A percentile compares a stretch with the other conserved stretches of the same genome.
Evolutionary conservation across 2,888 invertebrate species (phyloP).

Genomic region (Nephrotoma flavescens): DNA sequence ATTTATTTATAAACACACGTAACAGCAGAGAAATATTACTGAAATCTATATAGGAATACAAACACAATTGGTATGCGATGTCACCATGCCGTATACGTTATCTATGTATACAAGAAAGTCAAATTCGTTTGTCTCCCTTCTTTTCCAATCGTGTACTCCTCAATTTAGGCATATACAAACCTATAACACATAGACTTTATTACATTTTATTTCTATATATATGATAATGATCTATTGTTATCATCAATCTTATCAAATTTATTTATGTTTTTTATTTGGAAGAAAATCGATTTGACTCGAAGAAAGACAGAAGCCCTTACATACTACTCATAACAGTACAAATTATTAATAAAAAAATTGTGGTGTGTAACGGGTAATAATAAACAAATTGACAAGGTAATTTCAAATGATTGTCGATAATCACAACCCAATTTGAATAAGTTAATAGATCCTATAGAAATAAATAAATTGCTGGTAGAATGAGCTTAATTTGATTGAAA

Average conservation of each 20-base stretch:
- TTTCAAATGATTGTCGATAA: neutral
- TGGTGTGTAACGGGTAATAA: neutral
- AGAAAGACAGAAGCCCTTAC: neutral
- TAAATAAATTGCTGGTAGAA: neutral
- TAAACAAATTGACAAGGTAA: neutral
- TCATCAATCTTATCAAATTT: neutral
- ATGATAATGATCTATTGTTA: neutral
- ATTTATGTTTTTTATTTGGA: neutral
- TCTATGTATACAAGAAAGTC: neutral
- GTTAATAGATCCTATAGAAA: neutral
- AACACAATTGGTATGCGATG: neutral
- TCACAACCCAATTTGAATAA: neutral
- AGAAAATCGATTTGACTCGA: neutral
- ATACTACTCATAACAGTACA: neutral
- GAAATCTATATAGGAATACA: neutral
- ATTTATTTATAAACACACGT: neutral
- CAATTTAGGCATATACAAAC: neutral
- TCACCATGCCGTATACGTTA: neutral
- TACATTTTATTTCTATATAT: neutral
- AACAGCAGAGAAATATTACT: neutral
- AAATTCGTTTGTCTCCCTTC: neutral
- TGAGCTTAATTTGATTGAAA: neutral
- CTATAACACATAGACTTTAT: neutral
- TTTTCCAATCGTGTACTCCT: neutral
- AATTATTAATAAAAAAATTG: neutral